Evolutionary conservation across 1,140 invertebrate species (phyloP).

Genomic region (Drosophila bocki): DNA sequence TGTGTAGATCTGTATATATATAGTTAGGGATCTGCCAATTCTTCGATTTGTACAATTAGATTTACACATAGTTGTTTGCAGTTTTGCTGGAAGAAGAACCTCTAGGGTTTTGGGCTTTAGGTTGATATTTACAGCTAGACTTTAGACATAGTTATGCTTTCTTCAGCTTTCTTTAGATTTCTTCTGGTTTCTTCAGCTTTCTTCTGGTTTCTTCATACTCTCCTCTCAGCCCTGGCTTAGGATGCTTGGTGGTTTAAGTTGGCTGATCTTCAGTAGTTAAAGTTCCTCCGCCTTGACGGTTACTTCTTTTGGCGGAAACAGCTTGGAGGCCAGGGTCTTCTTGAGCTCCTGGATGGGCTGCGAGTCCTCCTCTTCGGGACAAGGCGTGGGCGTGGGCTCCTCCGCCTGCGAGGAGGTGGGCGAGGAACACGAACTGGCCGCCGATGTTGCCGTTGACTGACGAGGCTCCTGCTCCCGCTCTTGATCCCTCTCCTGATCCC

Average conservation of each 20-base stretch:
- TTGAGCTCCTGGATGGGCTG: constrained; percentile 57
- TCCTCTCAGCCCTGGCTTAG: constrained; percentile 40
- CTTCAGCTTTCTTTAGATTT: neutral
- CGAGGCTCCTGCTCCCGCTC: constrained; percentile 50
- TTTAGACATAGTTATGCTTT: constrained; percentile 31
- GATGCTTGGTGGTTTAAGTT: constrained; percentile 38
- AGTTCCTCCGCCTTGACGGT: constrained; percentile 44
- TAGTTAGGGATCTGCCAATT: constrained; percentile 58
- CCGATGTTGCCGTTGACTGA: constrained; percentile 70
- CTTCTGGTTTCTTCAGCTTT: neutral
- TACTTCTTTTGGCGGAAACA: constrained; percentile 41
- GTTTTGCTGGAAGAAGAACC: constrained; percentile 24
- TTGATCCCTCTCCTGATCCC: constrained; percentile 38
- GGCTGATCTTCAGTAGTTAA: constrained; percentile 17
- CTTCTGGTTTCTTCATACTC: neutral
- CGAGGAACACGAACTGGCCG: constrained; percentile 66
- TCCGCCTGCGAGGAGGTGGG: constrained; percentile 60
- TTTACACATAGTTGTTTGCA: constrained; percentile 65
- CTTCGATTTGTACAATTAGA: constrained; percentile 64
- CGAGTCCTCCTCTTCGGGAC: constrained; percentile 56
- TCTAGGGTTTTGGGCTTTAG: constrained; percentile 51
- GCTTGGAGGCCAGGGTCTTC: constrained; percentile 61
- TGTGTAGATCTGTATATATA: constrained; percentile 10
- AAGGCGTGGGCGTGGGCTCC: constrained; percentile 62
- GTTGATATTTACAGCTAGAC: constrained; percentile 40